Conservation (phyloP, 2,888 invertebrate genomes). For the Fragum whitleyi region DNA sequence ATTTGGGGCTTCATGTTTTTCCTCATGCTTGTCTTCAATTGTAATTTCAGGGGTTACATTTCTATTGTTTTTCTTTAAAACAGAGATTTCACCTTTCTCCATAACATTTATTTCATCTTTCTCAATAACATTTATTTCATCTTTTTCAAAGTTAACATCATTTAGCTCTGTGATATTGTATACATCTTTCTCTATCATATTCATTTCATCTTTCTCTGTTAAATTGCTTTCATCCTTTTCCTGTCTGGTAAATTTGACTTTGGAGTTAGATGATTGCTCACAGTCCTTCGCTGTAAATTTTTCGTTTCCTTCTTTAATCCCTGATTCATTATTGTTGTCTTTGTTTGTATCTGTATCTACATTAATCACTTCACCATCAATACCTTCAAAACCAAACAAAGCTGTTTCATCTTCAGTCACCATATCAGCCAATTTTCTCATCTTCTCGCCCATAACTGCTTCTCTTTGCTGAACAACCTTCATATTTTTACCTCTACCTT, state of each 20-base stretch:
- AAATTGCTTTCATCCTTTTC: neutral
- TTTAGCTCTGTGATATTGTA: neutral
- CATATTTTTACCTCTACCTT: constrained; percentile 13
- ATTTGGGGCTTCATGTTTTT: neutral
- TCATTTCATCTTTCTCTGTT: neutral
- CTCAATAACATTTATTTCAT: neutral
- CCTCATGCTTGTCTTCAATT: neutral
- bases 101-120: neutral
- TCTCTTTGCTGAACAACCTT: constrained; percentile 18
- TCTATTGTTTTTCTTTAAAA: neutral
- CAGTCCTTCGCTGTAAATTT: no score
- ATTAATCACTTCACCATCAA: neutral
- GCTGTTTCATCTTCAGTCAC: constrained; percentile 25
- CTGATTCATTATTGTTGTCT: neutral
- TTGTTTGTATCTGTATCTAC: neutral
- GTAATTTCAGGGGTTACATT: neutral
- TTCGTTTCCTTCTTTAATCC: no score
- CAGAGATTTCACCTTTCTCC: neutral
- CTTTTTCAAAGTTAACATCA: neutral
- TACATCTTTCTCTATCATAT: neutral
- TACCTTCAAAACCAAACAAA: constrained; percentile 42
- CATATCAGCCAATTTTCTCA: constrained; percentile 43
- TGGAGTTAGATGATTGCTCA: no score
- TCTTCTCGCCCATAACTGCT: constrained; percentile 48
- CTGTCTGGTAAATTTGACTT: neutral